Conservation (phyloP, 2,888 invertebrate species). For the Ectobius pallidus region DNA sequence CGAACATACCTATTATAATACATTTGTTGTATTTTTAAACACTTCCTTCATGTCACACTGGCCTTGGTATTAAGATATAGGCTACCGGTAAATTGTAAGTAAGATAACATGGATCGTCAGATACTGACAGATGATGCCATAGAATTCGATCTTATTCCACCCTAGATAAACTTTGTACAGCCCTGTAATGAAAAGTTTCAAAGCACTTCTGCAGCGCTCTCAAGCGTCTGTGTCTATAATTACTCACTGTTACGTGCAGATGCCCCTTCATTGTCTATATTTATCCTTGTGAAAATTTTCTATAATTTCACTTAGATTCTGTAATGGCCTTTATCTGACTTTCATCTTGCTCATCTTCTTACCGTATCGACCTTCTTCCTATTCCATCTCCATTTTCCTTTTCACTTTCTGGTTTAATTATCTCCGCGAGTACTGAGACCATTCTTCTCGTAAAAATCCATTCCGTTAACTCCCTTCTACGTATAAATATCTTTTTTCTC, state of each 20-base stretch:
- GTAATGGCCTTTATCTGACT: constrained; percentile 4
- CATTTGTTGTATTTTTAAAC: too few relatives aligned
- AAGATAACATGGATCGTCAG: too few relatives aligned
- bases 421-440: neutral
- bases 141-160: too few relatives aligned
- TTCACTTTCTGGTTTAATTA: neutral
- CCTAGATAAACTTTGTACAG: too few relatives aligned
- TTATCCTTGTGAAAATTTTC: constrained; percentile 15
- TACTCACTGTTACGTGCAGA: constrained; percentile 26
- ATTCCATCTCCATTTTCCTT: neutral
- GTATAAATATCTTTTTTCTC: neutral
- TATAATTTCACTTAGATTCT: constrained; percentile 28
- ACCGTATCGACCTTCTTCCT: neutral
- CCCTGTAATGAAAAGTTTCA: too few relatives aligned
- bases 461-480: too few relatives aligned
- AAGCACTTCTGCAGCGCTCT: neutral
- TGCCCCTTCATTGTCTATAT: constrained; percentile 30
- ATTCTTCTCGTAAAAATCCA: too few relatives aligned
- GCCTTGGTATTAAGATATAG: too few relatives aligned
- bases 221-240: constrained; percentile 18
- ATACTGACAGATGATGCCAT: too few relatives aligned
- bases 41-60: too few relatives aligned
- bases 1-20: too few relatives aligned
- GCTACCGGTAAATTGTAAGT: too few relatives aligned
- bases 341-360: neutral